phyloP scores from a whole-genome alignment of 1,140 invertebrate species.

The Micrasema longulum region DNA sequence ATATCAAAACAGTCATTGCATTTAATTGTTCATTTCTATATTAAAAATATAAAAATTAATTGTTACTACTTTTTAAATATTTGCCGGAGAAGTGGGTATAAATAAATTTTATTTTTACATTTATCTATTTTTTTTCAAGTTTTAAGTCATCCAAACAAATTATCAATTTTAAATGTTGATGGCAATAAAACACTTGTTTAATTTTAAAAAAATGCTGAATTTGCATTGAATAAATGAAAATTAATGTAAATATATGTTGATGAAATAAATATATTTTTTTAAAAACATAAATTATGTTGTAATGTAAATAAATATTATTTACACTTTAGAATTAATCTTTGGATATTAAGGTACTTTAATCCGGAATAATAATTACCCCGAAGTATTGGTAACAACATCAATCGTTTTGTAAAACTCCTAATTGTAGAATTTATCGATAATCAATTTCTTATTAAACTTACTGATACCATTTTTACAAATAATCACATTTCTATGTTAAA shows the following conservation, averaged over 20 bases:
- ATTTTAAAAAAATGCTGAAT: too few species aligned
- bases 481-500: constrained; percentile 12
- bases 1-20: too few species aligned
- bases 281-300: constrained; percentile 22
- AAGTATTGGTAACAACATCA: constrained; percentile 53
- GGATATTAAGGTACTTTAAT: constrained; percentile 47
- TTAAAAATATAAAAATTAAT: too few species aligned
- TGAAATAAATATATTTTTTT: constrained; percentile 26
- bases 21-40: too few species aligned
- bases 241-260: constrained; percentile 18
- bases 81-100: too few species aligned
- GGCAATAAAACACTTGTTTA: too few species aligned
- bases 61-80: too few species aligned
- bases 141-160: too few species aligned
- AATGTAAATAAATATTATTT: constrained; percentile 51
- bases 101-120: too few species aligned
- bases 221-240: too few species aligned
- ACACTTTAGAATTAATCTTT: constrained; percentile 45
- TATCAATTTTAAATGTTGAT: too few species aligned
- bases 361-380: constrained; percentile 42
- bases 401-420: constrained; percentile 49
- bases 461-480: constrained; percentile 24
- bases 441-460: constrained; percentile 13
- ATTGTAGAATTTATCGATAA: constrained; percentile 45
- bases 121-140: too few species aligned